These are phyloP conservation scores for Metopia argyrocephala DNA, from an alignment of 2,888 invertebrate genomes.

Conservation along the genomic window DNA sequence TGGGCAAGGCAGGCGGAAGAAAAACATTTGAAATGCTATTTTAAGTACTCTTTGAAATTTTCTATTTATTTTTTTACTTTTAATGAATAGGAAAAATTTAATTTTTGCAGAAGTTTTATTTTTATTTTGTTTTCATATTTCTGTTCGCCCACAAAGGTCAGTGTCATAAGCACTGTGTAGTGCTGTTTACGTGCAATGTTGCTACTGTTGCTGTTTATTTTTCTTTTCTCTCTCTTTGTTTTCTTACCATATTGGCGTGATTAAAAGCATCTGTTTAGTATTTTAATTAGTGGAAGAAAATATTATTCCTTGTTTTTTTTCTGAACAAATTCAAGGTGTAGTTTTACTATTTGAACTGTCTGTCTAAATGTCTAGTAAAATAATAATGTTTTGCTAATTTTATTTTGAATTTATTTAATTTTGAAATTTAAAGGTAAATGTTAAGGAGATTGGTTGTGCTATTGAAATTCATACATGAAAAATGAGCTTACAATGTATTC, in stretches of 20 bases:
- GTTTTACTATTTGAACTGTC: not conserved
- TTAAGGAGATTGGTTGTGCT: too few relatives aligned
- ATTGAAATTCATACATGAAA: too few relatives aligned
- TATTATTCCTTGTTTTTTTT: not conserved
- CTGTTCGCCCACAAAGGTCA: slow-evolving; percentile 54
- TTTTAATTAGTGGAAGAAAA: slow-evolving; percentile 52
- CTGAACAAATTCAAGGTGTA: slow-evolving; percentile 23
- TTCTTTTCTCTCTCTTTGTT: not conserved
- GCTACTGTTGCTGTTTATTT: not conserved
- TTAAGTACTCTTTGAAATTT: too few relatives aligned
- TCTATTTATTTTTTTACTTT: too few relatives aligned
- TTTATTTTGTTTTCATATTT: slow-evolving; percentile 12
- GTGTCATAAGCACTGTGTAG: slow-evolving; percentile 27
- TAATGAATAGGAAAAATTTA: too few relatives aligned
- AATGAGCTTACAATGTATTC: too few relatives aligned
- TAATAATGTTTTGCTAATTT: slow-evolving; percentile 4
- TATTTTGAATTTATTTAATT: not conserved
- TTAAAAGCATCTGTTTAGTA: slow-evolving; percentile 59
- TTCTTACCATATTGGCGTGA: slow-evolving; percentile 14
- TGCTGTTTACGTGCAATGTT: slow-evolving; percentile 24
- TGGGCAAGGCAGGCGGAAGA: too few relatives aligned
- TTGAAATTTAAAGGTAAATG: slow-evolving; percentile 23
- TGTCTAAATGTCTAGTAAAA: slow-evolving; percentile 18
- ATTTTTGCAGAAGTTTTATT: not conserved
- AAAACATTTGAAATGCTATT: too few relatives aligned